A percentile compares a stretch with the other conserved stretches of the same genome.
These are phyloP conservation scores for Cyprinus carpio DNA, from an alignment of 2,113 vertebrate species.

Conservation along the genomic window DNA sequence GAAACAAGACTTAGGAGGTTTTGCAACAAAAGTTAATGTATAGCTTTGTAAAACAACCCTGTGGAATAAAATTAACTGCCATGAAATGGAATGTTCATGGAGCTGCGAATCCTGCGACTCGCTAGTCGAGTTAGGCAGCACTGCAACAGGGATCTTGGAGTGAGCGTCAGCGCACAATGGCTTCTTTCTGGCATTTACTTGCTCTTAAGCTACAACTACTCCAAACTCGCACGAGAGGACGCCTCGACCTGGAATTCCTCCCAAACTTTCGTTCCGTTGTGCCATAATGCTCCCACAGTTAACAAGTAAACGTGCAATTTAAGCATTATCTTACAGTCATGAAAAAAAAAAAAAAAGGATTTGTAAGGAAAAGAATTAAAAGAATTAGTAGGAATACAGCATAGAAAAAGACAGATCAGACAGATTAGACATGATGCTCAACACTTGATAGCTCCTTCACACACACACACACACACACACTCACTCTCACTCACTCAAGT, in stretches of 20 bases:
- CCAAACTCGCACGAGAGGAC: neutral
- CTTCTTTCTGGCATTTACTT: slow-evolving; percentile 4
- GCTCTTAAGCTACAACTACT: slow-evolving; percentile 13
- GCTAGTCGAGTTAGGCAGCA: neutral
- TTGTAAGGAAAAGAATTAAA: slow-evolving; percentile 20
- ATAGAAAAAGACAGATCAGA: slow-evolving; percentile 43
- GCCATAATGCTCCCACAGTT: slow-evolving; percentile 38
- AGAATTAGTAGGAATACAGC: slow-evolving; percentile 33
- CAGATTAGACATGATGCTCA: slow-evolving; percentile 36
- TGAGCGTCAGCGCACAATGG: neutral
- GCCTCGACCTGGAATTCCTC: neutral
- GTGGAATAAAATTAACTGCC: slow-evolving; percentile 1
- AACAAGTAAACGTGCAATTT: slow-evolving; percentile 38
- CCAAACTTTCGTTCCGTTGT: slow-evolving; percentile 3
- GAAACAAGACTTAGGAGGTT: neutral
- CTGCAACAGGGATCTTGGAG: neutral
- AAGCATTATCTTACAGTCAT: slow-evolving; percentile 33
- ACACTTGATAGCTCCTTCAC: slow-evolving; percentile 30
- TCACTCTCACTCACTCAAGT: slow-evolving; percentile 9
- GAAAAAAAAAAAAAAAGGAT: slow-evolving; percentile 13
- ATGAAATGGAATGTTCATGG: slow-evolving; percentile 15
- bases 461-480: neutral
- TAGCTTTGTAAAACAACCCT: neutral
- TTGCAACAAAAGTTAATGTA: slow-evolving; percentile 8
- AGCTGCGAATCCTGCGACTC: neutral